These are phyloP conservation scores for Clarias platycephalus DNA, from an alignment of 2,797 vertebrate genomes.

Conservation along the genomic window DNA sequence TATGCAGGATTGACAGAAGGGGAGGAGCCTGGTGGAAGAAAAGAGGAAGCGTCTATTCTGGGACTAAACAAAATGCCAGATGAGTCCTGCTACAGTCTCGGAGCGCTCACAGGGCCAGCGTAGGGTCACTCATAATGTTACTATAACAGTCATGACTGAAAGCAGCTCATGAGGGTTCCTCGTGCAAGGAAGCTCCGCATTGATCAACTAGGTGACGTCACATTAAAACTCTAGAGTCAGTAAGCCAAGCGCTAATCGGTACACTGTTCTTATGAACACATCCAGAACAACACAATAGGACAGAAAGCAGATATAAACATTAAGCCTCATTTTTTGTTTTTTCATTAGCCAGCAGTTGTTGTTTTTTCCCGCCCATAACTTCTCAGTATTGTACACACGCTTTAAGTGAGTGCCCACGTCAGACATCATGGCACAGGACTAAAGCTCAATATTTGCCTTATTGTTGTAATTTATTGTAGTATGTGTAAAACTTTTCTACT, in stretches of 20 bases:
- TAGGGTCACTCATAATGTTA: slow-evolving; percentile 37
- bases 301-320: neutral
- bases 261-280: neutral
- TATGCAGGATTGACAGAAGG: slow-evolving; percentile 32
- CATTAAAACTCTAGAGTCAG: neutral
- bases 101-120: slow-evolving; percentile 37
- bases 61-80: slow-evolving; percentile 51
- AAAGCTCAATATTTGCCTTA: slow-evolving; percentile 38
- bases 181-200: neutral
- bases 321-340: neutral
- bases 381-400: slow-evolving; percentile 43
- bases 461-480: slow-evolving; percentile 38
- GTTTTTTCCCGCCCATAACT: neutral
- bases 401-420: slow-evolving; percentile 26
- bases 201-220: slow-evolving; percentile 13
- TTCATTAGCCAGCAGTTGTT: slow-evolving; percentile 26
- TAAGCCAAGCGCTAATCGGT: slow-evolving; percentile 8
- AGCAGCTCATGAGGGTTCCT: slow-evolving; percentile 19
- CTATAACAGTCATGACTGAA: slow-evolving; percentile 36
- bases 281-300: neutral
- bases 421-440: slow-evolving; percentile 27
- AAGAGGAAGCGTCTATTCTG: slow-evolving; percentile 56
- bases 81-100: slow-evolving; percentile 45
- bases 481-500: slow-evolving; percentile 16
- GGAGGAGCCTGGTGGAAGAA: slow-evolving; percentile 20